Evolutionary conservation across 2,797 vertebrate genomes (phyloP), one percentile per base, ranked within the genome.

Genomic region (Cuniculus paca): DNA sequence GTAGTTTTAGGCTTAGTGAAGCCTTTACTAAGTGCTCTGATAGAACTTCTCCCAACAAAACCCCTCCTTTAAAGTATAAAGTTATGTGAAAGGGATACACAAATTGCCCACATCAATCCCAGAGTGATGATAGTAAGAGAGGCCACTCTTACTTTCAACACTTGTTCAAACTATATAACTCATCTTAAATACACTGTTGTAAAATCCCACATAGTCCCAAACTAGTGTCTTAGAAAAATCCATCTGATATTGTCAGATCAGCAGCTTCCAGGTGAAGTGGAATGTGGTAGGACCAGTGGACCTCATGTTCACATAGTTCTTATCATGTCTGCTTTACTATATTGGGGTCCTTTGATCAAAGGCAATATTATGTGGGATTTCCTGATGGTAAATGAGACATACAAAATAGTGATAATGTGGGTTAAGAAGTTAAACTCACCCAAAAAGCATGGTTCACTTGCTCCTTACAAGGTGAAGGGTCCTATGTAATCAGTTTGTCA

Each of bases 1-100:
- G 80, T 45, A 11, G 34, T 39, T 81, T 96, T 34, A 63, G 28
- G 54, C 52, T 95, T 86, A 88, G 39, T n/a, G 28, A 82, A 79
- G 77, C n/a, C 48, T 89, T 54, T 87, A 91, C 65, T 79, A 20
- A 48, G 34, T 22, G 45, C 56, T n/a, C 60, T 77, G 45, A n/a
- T 70, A 75, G 56, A 93, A 68, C 50, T 85, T 34, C 9, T 60
- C 6, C 83, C 63, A 36, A 16, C 58, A 91, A 84, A 84, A 5
- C 48, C 60, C 61, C n/a, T 88, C 72, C 16, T 48, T 31, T 16
- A 61, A 77, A 91, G 48, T 19, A n/a, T 65, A 28, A 52, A 56
- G 31, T 50, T 56, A 42, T 82, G 60, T 48, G 36, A 28, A 83
- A 68, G 11, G 45, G 16, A 77, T 26, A 34, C 68, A 48, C 36